phyloP scores from a whole-genome alignment of 2,113 vertebrate genomes.

The Scatophagus argus region DNA sequence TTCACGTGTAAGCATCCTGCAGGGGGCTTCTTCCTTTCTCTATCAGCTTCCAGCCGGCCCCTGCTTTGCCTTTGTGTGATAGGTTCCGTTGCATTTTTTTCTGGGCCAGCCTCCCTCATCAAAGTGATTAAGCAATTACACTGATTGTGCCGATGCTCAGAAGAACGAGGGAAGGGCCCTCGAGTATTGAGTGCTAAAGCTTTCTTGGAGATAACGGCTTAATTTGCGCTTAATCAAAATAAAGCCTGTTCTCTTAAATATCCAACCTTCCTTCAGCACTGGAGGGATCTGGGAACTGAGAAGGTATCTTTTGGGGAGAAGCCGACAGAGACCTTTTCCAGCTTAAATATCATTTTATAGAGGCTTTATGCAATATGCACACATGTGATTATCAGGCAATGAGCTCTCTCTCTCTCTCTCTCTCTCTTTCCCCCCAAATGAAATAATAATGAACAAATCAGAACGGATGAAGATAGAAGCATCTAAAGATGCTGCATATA shows the following conservation, averaged over 20 bases:
- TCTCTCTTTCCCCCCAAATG: not conserved
- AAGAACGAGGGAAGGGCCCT: constrained; percentile 66
- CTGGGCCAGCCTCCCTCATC: constrained; percentile 75
- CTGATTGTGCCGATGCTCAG: constrained; percentile 74
- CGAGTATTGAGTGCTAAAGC: constrained; percentile 73
- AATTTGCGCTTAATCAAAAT: constrained; percentile 78
- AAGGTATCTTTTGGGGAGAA: constrained; percentile 26
- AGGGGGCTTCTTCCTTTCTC: not conserved
- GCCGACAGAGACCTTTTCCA: not conserved
- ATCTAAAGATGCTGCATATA: constrained; percentile 24
- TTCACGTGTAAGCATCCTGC: not conserved
- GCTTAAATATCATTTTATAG: constrained; percentile 18
- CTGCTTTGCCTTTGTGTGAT: constrained; percentile 57
- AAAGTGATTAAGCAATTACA: constrained; percentile 81
- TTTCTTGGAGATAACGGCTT: constrained; percentile 76
- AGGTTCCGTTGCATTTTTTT: constrained; percentile 66
- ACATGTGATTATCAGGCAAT: not conserved
- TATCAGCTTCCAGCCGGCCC: constrained; percentile 15
- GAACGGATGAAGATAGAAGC: not conserved
- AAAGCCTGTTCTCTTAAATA: constrained; percentile 55
- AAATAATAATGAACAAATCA: constrained; percentile 39
- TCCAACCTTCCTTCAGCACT: constrained; percentile 27
- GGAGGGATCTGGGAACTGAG: constrained; percentile 26
- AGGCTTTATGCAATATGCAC: not conserved
- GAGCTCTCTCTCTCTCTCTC: not conserved